phyloP scores from a whole-genome alignment of 2,797 vertebrate species.

The Ctenosaura bakeri region DNA sequence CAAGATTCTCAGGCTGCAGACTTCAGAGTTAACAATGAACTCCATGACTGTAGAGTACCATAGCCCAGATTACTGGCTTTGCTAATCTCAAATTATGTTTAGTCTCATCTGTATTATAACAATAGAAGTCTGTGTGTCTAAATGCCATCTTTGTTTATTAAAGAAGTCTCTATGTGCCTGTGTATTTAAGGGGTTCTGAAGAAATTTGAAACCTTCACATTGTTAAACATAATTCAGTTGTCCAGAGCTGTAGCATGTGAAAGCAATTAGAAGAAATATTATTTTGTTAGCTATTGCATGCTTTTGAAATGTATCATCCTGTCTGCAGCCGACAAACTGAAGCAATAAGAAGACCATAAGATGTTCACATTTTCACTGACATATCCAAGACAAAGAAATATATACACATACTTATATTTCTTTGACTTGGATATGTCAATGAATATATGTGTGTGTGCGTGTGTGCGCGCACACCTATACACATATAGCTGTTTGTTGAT shows the following conservation, averaged over 20 bases:
- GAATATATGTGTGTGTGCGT: too few species aligned
- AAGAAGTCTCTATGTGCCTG: background rate
- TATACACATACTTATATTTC: too few species aligned
- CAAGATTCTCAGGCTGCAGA: background rate
- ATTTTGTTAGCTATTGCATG: background rate
- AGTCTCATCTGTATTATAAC: background rate
- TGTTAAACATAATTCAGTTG: background rate
- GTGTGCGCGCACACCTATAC: too few species aligned
- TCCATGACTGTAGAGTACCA: background rate
- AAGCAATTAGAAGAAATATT: background rate
- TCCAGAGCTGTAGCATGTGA: fast-evolving
- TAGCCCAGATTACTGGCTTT: background rate
- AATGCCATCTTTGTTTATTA: background rate
- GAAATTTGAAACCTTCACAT: fast-evolving
- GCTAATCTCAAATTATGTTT: background rate
- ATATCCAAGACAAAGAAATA: too few species aligned
- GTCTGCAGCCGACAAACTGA: background rate
- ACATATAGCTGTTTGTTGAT: too few species aligned
- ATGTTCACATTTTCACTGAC: background rate
- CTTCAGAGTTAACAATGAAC: background rate
- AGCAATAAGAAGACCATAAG: background rate
- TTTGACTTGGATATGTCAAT: too few species aligned
- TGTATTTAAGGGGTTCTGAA: background rate
- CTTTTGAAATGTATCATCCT: background rate
- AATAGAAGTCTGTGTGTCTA: background rate